Conservation (phyloP, 2,113 vertebrate species). For the Oreamnos americanus region DNA sequence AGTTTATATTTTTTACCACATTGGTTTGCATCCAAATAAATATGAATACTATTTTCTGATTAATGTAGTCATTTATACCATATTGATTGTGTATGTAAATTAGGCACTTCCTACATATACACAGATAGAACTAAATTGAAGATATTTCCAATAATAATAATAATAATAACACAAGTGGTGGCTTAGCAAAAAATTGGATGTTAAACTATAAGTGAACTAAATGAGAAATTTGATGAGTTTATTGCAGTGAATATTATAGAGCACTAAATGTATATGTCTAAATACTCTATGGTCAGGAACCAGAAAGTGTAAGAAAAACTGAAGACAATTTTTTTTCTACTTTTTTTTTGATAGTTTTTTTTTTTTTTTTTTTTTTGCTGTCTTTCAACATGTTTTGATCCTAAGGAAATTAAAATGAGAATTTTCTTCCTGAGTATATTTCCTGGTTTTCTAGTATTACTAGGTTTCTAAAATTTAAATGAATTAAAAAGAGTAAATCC, state of each 20-base stretch:
- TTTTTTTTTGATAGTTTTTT: not conserved
- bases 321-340: not conserved
- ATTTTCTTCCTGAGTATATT: not conserved
- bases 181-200: not conserved
- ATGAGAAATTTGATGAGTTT: not conserved
- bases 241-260: not conserved
- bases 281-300: not conserved
- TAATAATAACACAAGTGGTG: not conserved
- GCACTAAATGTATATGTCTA: not conserved
- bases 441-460: not conserved
- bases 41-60: not conserved
- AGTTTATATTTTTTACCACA: not conserved
- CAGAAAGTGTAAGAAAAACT: not conserved
- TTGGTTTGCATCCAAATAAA: not conserved
- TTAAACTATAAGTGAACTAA: not conserved
- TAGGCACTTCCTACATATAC: not conserved
- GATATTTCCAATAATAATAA: not conserved
- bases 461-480: not conserved
- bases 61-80: not conserved
- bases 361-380: not conserved
- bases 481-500: not conserved
- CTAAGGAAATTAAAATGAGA: not conserved
- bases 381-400: not conserved
- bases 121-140: not conserved
- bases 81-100: not conserved